Evolutionary conservation across 2,888 invertebrate species (phyloP).

Genomic region (Caradrina kadenii): DNA sequence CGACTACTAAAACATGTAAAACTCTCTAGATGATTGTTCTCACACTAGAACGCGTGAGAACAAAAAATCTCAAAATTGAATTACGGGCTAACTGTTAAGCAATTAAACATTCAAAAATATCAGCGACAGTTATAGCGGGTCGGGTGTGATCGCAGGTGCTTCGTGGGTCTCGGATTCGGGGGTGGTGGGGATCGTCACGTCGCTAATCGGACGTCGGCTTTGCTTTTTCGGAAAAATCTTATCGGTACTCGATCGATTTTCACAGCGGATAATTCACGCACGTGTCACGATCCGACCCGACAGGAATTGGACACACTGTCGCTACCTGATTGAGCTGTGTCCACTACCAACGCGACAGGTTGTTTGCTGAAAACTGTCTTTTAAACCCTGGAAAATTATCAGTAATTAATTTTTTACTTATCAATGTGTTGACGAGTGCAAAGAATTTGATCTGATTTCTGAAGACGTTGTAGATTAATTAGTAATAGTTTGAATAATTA

Average conservation of each 20-base stretch:
- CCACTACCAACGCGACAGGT: slow-evolving; percentile 67
- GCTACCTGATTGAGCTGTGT: slow-evolving; percentile 73
- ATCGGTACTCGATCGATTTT: slow-evolving; percentile 85
- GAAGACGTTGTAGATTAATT: no score
- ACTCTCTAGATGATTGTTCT: slow-evolving; percentile 80
- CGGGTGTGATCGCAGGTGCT: slow-evolving; percentile 82
- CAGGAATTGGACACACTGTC: slow-evolving; percentile 78
- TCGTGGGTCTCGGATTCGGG: slow-evolving; percentile 84
- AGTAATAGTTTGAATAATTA: no score
- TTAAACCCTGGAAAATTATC: slow-evolving; percentile 37
- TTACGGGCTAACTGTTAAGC: slow-evolving; percentile 83
- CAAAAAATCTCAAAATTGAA: slow-evolving; percentile 81
- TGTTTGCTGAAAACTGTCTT: slow-evolving; percentile 70
- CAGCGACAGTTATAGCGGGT: slow-evolving; percentile 83
- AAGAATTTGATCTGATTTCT: neutral
- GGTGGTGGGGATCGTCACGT: slow-evolving; percentile 80
- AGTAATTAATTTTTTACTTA: slow-evolving; percentile 57
- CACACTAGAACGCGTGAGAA: slow-evolving; percentile 87
- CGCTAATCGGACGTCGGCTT: slow-evolving; percentile 85
- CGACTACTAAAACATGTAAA: slow-evolving; percentile 78
- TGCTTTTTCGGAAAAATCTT: slow-evolving; percentile 82
- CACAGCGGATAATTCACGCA: slow-evolving; percentile 89
- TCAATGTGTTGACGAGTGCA: slow-evolving; percentile 24
- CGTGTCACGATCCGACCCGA: slow-evolving; percentile 79
- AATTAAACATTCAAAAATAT: slow-evolving; percentile 85